A percentile compares a stretch with the other conserved stretches of the same genome.
Conservation (phyloP, 2,888 invertebrate genomes). For the Timema podura region DNA sequence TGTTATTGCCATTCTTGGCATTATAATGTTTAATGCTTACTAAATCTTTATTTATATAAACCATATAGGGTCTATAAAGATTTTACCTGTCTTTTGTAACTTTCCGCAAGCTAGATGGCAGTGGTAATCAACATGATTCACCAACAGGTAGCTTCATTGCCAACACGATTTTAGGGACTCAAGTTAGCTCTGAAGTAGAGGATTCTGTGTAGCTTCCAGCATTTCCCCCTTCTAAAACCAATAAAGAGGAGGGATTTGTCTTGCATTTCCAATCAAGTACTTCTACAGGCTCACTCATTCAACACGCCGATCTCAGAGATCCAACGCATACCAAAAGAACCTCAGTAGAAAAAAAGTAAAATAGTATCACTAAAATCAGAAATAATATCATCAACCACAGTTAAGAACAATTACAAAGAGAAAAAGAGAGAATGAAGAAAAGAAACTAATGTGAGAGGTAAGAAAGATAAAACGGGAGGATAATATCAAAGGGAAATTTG, state of each 20-base stretch:
- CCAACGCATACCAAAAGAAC: neutral
- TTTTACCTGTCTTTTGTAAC: slow-evolving; percentile 6
- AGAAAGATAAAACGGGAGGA: neutral
- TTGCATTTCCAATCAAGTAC: neutral
- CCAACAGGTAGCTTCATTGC: too few species aligned
- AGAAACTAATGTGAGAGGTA: too few species aligned
- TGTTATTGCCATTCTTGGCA: too few species aligned
- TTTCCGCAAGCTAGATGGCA: neutral
- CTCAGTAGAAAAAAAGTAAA: neutral
- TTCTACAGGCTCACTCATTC: neutral
- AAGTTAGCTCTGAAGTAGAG: neutral
- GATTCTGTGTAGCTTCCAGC: neutral
- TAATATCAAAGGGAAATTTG: neutral
- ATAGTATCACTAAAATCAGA: neutral
- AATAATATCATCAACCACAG: neutral
- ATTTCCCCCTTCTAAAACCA: neutral
- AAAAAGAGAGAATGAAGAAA: slow-evolving; percentile 2
- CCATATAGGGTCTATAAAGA: too few species aligned
- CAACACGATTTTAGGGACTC: too few species aligned
- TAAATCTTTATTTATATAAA: too few species aligned
- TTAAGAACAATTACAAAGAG: neutral
- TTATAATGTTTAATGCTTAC: too few species aligned
- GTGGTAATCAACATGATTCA: neutral
- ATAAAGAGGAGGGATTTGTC: neutral
- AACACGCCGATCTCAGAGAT: neutral